Conservation (phyloP, 1,140 invertebrate species). For the Holcopasites calliopsidis region DNA sequence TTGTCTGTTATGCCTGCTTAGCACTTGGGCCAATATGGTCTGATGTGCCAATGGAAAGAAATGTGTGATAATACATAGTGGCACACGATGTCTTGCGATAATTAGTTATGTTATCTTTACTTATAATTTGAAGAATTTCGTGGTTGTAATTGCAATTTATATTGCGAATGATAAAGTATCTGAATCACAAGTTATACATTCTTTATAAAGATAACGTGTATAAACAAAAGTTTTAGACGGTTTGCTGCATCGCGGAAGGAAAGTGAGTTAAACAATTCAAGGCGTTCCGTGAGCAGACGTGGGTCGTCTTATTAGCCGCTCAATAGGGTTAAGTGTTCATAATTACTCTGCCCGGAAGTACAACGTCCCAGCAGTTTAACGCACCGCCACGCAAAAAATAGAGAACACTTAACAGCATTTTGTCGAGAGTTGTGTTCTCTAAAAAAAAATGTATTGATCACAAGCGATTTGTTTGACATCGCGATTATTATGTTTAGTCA, state of each 20-base stretch:
- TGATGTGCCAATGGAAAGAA: too few relatives aligned
- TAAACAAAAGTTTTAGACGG: background rate
- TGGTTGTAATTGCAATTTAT: too few relatives aligned
- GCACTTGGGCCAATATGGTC: too few relatives aligned
- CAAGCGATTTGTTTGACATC: background rate
- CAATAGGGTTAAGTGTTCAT: slow-evolving; percentile 69
- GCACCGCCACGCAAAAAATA: background rate
- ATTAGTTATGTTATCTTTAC: too few relatives aligned
- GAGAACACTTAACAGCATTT: background rate
- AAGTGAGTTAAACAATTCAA: slow-evolving; percentile 16
- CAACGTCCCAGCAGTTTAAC: slow-evolving; percentile 36
- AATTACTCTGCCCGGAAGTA: slow-evolving; percentile 66
- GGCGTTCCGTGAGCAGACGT: slow-evolving; percentile 45
- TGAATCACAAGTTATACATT: too few relatives aligned
- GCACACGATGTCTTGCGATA: too few relatives aligned
- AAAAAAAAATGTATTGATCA: background rate
- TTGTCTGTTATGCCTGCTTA: too few relatives aligned
- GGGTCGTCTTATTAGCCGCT: slow-evolving; percentile 65
- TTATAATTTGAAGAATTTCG: too few relatives aligned
- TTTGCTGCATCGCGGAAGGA: slow-evolving; percentile 39
- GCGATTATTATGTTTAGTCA: too few relatives aligned
- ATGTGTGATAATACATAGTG: too few relatives aligned
- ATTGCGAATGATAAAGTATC: too few relatives aligned
- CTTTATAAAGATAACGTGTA: too few relatives aligned
- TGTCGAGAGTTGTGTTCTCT: background rate